Evolutionary conservation across 1,140 invertebrate species (phyloP).

Genomic region (Achatina immaculata): DNA sequence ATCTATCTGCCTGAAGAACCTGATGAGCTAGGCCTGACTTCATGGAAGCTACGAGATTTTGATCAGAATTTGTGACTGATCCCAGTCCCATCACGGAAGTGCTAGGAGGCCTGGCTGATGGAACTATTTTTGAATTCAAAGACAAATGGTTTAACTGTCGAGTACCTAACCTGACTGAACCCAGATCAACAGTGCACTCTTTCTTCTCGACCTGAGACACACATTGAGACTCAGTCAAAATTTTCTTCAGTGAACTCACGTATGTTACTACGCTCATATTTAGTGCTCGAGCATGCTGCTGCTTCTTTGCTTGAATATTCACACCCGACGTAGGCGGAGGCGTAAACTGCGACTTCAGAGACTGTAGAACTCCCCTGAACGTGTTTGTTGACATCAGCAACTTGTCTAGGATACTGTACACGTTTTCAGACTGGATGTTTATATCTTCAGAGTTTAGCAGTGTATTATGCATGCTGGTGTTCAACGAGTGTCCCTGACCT

Average conservation of each 20-base stretch:
- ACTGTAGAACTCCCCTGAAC: slow-evolving; percentile 19
- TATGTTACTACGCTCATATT: slow-evolving; percentile 31
- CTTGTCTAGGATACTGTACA: slow-evolving; percentile 31
- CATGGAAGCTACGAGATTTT: neutral
- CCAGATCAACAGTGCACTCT: too few species aligned
- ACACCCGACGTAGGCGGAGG: neutral
- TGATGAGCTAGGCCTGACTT: neutral
- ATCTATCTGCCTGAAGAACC: neutral
- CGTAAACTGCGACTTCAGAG: slow-evolving; percentile 7
- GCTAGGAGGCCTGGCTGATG: neutral
- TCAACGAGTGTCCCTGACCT: too few species aligned
- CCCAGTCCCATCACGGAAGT: neutral
- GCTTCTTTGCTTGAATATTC: slow-evolving; percentile 10
- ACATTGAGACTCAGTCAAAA: slow-evolving; percentile 1
- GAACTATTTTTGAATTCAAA: neutral
- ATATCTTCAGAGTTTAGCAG: neutral
- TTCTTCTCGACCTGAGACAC: too few species aligned
- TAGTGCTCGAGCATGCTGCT: slow-evolving; percentile 33
- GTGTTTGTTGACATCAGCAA: slow-evolving; percentile 31
- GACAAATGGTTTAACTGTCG: too few species aligned
- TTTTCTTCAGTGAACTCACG: slow-evolving; percentile 23
- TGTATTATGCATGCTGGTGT: neutral
- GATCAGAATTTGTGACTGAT: neutral
- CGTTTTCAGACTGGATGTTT: slow-evolving; percentile 33
- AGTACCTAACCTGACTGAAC: too few species aligned